Base-by-base conservation (phyloP, 2,113 vertebrate species). In the Amphiprion percula region DNA sequence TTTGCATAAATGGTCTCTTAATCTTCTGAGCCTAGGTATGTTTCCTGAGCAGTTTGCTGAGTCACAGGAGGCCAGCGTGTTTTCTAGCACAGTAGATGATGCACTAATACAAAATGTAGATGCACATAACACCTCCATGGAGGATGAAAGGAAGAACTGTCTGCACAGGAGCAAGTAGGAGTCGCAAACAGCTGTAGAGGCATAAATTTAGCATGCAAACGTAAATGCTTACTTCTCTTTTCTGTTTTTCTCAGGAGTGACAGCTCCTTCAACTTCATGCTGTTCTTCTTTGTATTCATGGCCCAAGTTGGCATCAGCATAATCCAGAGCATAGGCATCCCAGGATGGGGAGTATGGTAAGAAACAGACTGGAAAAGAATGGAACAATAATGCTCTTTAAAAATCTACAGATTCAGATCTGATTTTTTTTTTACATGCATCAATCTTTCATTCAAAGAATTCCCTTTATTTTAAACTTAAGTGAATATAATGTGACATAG, bases 231-330 rank as follows among this genome's bases (percentile, higher is more conserved):
- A 61, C 30, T 82, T 19, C 21, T 28, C 30, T 4, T 49, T 58
- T 14, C 0, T 49, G 50, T 55, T 33, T 37, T 66, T 23, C 39
- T 53, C 83, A 99, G 98, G 96, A 96, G 94, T 33, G 98, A 99
- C 94, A 99, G 98, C 74, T 99, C 98, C 74, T 99, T 99, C 93
- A 98, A 98, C 92, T 99, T 97, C 95, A 99, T 99, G 98, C 94
- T 96, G 0, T 99, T 99, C 93, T 99, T 99, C 92, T 99, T 99
- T 87, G 96, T 97, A 52, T 99, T 99, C 92, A 98, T 98, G 96
- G 97, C 97, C 17, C 98, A 99, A 93, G 88, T 98, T 87, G 96
- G 96, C 84, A 98, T 99, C 92, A 97, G 97, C 85, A 95, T 98
- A 81, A 97, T 99, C 87, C 98, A 99, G 87, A 95, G 97, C 0